A percentile compares a stretch with the other conserved stretches of the same genome.
Evolutionary conservation across 2,113 vertebrate genomes (phyloP).

Genomic region (Labeo catla): DNA sequence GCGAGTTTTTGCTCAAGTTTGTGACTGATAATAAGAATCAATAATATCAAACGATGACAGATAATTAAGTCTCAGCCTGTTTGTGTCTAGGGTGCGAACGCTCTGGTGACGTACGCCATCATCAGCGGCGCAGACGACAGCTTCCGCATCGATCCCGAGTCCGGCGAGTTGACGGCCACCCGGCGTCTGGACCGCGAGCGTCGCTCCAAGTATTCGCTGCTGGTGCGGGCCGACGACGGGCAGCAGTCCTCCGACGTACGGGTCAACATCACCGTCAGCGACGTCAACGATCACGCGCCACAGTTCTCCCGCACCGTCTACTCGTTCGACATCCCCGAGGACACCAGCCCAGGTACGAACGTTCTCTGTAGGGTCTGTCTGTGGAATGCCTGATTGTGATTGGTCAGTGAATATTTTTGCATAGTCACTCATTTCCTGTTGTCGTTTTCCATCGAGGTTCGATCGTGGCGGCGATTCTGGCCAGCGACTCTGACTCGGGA

Average conservation of each 20-base stretch:
- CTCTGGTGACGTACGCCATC: constrained; percentile 94
- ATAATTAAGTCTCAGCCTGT: no score
- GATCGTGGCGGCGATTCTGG: constrained; percentile 92
- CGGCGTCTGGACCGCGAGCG: constrained; percentile 90
- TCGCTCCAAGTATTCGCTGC: constrained; percentile 90
- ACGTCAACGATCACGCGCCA: constrained; percentile 94
- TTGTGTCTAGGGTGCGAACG: constrained; percentile 88
- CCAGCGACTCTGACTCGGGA: constrained; percentile 91
- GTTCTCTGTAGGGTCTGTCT: no score
- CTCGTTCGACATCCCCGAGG: constrained; percentile 93
- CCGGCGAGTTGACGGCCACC: constrained; percentile 92
- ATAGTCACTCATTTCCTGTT: not conserved
- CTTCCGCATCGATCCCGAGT: constrained; percentile 93
- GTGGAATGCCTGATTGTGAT: not conserved
- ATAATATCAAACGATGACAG: no score
- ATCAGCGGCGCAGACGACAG: constrained; percentile 96
- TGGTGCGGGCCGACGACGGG: constrained; percentile 93
- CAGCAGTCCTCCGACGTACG: constrained; percentile 93
- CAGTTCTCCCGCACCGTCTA: constrained; percentile 89
- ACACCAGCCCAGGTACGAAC: constrained; percentile 83
- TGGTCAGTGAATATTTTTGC: not conserved
- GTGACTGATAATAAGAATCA: no score
- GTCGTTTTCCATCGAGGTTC: constrained; percentile 79
- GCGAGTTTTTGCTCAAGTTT: no score
- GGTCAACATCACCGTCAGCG: constrained; percentile 93